Conservation (phyloP, 2,888 invertebrate genomes). For the Dyspetes luteomarginatus region DNA sequence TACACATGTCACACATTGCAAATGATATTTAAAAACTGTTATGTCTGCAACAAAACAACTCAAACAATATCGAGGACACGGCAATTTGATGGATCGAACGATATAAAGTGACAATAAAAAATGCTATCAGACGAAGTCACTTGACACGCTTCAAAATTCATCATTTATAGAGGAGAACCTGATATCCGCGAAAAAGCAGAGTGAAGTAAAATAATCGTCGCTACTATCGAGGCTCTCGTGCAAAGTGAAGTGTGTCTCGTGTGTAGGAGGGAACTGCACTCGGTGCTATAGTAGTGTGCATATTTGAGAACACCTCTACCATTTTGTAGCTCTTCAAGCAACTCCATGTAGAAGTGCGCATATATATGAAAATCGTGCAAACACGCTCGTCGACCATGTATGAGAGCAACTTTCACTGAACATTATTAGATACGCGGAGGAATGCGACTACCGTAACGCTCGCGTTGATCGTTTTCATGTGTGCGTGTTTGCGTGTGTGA, state of each 20-base stretch:
- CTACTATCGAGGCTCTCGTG: conserved; percentile 50
- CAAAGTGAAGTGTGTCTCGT: conserved; percentile 54
- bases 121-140: too few species aligned
- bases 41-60: conserved; percentile 30
- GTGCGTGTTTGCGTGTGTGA: conserved; percentile 14
- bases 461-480: conserved; percentile 60
- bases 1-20: too few species aligned
- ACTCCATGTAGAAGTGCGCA: conserved; percentile 4
- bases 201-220: conserved; percentile 50
- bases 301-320: conserved; percentile 35
- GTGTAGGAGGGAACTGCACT: conserved; percentile 50
- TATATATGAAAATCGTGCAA: conserved; percentile 72
- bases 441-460: conserved; percentile 82
- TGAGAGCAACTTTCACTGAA: conserved; percentile 81
- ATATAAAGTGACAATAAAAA: conserved; percentile 48
- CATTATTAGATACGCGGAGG: conserved; percentile 82
- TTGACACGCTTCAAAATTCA: conserved; percentile 34
- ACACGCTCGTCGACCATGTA: conserved; percentile 78
- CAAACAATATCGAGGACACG: conserved; percentile 22
- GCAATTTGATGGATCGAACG: conserved; percentile 45
- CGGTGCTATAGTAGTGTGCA: conserved; percentile 47
- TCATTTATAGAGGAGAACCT: conserved; percentile 27
- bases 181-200: conserved; percentile 36
- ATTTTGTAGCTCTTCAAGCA: conserved; percentile 39
- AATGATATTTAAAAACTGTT: conserved; percentile 38